A percentile compares a stretch with the other conserved stretches of the same genome.
These are phyloP conservation scores for Antheraea assamensis DNA, from an alignment of 2,888 invertebrate genomes.

Conservation along the genomic window DNA sequence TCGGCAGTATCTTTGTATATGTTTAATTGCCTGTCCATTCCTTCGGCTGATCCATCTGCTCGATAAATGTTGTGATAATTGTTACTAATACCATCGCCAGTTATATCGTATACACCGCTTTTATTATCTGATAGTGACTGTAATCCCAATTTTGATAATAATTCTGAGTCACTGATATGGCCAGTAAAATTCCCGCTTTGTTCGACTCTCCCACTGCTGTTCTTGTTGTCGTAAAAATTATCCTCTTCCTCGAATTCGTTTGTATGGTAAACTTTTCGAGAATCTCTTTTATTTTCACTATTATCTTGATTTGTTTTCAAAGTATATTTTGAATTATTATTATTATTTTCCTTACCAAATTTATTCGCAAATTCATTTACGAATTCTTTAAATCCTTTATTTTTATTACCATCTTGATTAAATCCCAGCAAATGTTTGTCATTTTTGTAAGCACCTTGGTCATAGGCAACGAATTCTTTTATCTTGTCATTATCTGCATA, in stretches of 20 bases:
- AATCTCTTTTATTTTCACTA: conserved; percentile 66
- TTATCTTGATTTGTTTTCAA: conserved; percentile 55
- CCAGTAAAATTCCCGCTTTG: conserved; percentile 51
- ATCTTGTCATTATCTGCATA: conserved; percentile 30
- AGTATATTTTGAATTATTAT: conserved; percentile 50
- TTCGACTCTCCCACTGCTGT: conserved; percentile 49
- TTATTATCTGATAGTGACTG: conserved; percentile 45
- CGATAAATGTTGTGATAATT: conserved; percentile 42
- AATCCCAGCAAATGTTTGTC: conserved; percentile 41
- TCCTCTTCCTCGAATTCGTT: conserved; percentile 73
- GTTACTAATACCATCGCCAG: conserved; percentile 40
- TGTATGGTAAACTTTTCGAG: conserved; percentile 67
- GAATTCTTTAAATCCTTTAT: conserved; percentile 59
- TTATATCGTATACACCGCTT: conserved; percentile 38
- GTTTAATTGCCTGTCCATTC: conserved; percentile 43
- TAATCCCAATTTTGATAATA: conserved; percentile 50
- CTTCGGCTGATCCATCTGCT: conserved; percentile 40
- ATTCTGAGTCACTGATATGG: conserved; percentile 56
- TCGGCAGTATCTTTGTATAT: conserved; percentile 56
- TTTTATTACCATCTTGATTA: conserved; percentile 41
- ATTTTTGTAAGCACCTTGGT: conserved; percentile 41
- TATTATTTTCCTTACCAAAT: conserved; percentile 58
- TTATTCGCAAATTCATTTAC: conserved; percentile 63
- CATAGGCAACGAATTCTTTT: conserved; percentile 43
- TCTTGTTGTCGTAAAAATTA: conserved; percentile 66